phyloP scores from a whole-genome alignment of 2,888 invertebrate genomes.

The Eumerus sabulonum region DNA sequence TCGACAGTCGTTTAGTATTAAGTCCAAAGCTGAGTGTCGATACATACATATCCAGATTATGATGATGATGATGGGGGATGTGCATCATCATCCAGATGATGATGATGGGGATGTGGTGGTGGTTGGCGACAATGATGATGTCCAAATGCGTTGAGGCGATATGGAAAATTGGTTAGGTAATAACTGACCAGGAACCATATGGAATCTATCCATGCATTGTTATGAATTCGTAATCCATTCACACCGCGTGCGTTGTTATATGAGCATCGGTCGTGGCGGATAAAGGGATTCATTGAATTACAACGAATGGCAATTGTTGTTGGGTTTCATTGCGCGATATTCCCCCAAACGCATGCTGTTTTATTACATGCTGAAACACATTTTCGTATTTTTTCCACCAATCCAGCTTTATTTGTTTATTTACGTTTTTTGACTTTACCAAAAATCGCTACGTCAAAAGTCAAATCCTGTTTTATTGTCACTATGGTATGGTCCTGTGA shows the following conservation, averaged over 20 bases:
- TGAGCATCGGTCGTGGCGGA: constrained; percentile 23
- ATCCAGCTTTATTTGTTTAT: constrained; percentile 11
- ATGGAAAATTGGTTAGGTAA: constrained; percentile 69
- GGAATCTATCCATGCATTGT: constrained; percentile 68
- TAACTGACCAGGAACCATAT: constrained; percentile 67
- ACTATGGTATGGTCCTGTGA: constrained; percentile 11
- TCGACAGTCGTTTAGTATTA: constrained; percentile 56
- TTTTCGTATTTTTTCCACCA: not conserved
- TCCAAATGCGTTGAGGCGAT: constrained; percentile 69
- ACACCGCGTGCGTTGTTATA: constrained; percentile 24
- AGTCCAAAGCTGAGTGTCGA: constrained; percentile 38
- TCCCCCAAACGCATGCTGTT: constrained; percentile 62
- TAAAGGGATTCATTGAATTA: constrained; percentile 62
- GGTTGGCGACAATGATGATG: constrained; percentile 61
- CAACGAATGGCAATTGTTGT: constrained; percentile 62
- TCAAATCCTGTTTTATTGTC: constrained; percentile 63
- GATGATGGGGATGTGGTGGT: constrained; percentile 6
- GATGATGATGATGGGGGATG: constrained; percentile 4
- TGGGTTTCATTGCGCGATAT: constrained; percentile 30
- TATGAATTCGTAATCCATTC: constrained; percentile 61
- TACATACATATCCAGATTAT: not conserved
- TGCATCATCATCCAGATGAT: too few relatives aligned
- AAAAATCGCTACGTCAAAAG: constrained; percentile 53
- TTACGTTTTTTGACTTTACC: constrained; percentile 8
- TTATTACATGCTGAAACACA: constrained; percentile 56